Conservation (phyloP, 2,113 vertebrate genomes). For the Prolemur simus region DNA sequence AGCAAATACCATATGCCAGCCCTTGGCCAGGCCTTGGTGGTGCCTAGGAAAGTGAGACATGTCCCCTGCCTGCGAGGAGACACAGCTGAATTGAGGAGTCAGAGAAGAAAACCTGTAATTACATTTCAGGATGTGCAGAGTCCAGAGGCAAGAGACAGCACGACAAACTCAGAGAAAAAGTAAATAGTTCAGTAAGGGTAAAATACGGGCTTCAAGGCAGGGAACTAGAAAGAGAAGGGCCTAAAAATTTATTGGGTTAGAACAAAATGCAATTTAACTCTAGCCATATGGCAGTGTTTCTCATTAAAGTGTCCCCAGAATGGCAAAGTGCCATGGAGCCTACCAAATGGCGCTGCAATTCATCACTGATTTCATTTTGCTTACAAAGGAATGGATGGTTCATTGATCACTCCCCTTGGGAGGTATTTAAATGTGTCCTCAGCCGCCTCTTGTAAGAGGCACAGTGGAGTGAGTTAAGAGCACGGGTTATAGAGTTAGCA, state of each 20-base stretch:
- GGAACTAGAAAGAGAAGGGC: not conserved
- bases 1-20: not conserved
- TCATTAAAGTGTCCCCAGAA: not conserved
- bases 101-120: not conserved
- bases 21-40: not conserved
- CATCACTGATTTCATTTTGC: not conserved
- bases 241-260: not conserved
- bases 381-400: not conserved
- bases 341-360: not conserved
- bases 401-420: not conserved
- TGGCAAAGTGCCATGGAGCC: not conserved
- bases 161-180: not conserved
- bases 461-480: not conserved
- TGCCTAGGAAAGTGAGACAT: not conserved
- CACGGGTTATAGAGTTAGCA: not conserved
- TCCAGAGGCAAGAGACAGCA: constrained; percentile 34
- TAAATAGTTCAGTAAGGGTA: not conserved
- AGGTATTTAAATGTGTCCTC: not conserved
- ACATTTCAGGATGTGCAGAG: not conserved
- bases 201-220: not conserved
- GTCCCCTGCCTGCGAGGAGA: not conserved
- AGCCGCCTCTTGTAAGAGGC: not conserved
- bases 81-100: not conserved
- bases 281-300: not conserved
- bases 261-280: constrained; percentile 46